Percentiles rank a stretch among this genome's conserved stretches.
Conservation (phyloP, 2,797 vertebrate species). For the Halcyon badia region DNA sequence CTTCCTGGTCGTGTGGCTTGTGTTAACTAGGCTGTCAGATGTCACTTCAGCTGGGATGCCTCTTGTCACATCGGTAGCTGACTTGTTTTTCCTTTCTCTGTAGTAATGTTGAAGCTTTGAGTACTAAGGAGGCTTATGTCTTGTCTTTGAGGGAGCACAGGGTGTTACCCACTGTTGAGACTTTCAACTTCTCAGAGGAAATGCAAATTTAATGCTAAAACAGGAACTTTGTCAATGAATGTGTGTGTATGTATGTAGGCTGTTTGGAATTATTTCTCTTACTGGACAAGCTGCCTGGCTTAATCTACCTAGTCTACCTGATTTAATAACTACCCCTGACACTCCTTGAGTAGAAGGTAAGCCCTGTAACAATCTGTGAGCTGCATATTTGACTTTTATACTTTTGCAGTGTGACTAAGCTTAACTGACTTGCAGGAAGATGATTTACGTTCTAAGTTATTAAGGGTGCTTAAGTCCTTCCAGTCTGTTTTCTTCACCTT, state of each 20-base stretch:
- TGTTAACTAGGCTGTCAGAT: neutral
- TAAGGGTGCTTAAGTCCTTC: neutral
- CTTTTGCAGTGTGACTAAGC: neutral
- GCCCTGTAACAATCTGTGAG: neutral
- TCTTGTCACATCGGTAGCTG: neutral
- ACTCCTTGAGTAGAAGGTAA: neutral
- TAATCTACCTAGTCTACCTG: neutral
- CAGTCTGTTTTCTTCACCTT: neutral
- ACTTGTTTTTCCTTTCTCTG: neutral
- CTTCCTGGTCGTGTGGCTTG: neutral
- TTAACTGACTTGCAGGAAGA: neutral
- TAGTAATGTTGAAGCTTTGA: neutral
- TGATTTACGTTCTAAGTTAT: neutral
- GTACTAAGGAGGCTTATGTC: neutral
- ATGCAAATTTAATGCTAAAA: neutral
- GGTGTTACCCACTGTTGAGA: neutral
- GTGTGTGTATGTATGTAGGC: neutral
- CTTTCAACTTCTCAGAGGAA: neutral
- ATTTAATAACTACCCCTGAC: neutral
- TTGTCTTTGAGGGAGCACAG: neutral
- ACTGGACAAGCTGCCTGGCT: neutral
- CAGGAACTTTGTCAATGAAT: neutral
- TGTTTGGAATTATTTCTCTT: neutral
- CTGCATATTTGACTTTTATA: neutral
- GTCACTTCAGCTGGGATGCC: neutral